These are phyloP conservation scores for Papilio glaucus DNA, from an alignment of 1,140 invertebrate genomes.

Conservation along the genomic window DNA sequence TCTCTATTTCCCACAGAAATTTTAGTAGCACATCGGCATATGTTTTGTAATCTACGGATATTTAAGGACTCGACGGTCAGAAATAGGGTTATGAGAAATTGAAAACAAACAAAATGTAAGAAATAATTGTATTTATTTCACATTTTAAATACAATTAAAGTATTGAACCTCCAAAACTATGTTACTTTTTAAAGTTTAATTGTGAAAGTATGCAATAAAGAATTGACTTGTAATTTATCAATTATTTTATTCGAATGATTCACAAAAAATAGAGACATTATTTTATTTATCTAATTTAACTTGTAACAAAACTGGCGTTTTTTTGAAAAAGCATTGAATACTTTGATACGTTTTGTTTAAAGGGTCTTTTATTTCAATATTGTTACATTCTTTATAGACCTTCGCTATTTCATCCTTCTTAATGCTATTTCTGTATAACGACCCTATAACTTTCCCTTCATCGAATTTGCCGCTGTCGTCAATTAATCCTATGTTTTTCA, in stretches of 20 bases:
- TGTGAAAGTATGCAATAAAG: too few relatives aligned
- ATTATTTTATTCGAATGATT: too few relatives aligned
- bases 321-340: slow-evolving; percentile 15
- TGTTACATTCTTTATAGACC: slow-evolving; percentile 14
- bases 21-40: not conserved
- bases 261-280: too few relatives aligned
- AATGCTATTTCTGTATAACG: slow-evolving; percentile 33
- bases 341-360: slow-evolving; percentile 19
- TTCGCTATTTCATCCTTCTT: slow-evolving; percentile 35
- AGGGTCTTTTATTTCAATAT: not conserved
- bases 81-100: too few relatives aligned
- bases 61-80: too few relatives aligned
- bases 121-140: not conserved
- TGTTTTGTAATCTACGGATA: not conserved
- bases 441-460: slow-evolving; percentile 40
- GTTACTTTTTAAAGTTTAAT: too few relatives aligned
- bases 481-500: slow-evolving; percentile 37
- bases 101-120: not conserved
- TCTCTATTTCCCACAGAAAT: too few relatives aligned
- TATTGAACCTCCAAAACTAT: too few relatives aligned
- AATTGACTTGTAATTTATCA: too few relatives aligned
- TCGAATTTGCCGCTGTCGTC: slow-evolving; percentile 43
- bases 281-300: not conserved
- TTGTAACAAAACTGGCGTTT: slow-evolving; percentile 23
- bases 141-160: too few relatives aligned